Percentiles rank a stretch among this genome's conserved stretches.
Conservation (phyloP, 2,113 vertebrate genomes). For the Empidonax alnorum region DNA sequence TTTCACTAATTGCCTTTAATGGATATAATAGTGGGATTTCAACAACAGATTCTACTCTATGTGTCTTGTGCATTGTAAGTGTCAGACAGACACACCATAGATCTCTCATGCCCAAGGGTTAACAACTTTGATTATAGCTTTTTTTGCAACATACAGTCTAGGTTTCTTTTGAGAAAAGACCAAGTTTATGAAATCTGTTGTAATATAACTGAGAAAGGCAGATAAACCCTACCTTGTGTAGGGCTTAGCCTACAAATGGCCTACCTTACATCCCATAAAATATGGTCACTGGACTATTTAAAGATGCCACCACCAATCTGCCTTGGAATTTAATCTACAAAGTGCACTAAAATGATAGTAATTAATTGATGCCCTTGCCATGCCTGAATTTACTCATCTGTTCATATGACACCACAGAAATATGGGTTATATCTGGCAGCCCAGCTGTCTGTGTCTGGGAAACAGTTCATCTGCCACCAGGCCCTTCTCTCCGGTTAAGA, state of each 20-base stretch:
- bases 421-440: not conserved
- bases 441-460: fast-evolving
- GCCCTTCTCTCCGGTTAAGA: not conserved
- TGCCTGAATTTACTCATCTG: not conserved
- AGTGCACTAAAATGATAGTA: not conserved
- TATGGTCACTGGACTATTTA: not conserved
- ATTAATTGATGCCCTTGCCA: not conserved
- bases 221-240: not conserved
- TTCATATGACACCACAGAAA: not conserved
- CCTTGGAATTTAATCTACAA: not conserved
- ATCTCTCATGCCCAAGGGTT: not conserved
- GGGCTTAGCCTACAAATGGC: not conserved
- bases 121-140: not conserved
- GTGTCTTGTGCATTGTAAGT: not conserved
- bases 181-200: not conserved
- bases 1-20: not conserved
- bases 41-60: not conserved
- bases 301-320: not conserved
- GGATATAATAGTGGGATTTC: not conserved
- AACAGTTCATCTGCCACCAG: not conserved
- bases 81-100: not conserved
- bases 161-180: not conserved
- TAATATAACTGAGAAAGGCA: not conserved
- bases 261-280: not conserved
- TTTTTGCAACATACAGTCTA: not conserved